These are phyloP conservation scores for Lasaia peninsularis DNA, from an alignment of 1,140 invertebrate species.

Conservation along the genomic window DNA sequence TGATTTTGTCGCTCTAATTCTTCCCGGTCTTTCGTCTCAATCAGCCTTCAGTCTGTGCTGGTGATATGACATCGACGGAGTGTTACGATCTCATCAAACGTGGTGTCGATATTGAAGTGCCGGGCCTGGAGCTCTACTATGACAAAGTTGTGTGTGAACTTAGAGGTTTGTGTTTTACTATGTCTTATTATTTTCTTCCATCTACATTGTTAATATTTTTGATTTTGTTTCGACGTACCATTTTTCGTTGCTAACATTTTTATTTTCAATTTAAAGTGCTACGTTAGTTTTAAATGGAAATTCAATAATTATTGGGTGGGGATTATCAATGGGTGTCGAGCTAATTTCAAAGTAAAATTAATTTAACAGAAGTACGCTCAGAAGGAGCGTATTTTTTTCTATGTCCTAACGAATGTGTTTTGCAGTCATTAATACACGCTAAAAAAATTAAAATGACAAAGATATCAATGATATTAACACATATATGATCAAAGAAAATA, in stretches of 20 bases:
- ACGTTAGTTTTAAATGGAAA: too few species aligned
- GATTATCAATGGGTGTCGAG: too few species aligned
- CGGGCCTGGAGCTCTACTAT: conserved; percentile 76
- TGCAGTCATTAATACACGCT: too few species aligned
- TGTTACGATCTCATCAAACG: conserved; percentile 71
- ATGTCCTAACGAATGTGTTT: too few species aligned
- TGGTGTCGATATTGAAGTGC: conserved; percentile 69
- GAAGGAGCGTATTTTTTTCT: too few species aligned
- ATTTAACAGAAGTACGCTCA: too few species aligned
- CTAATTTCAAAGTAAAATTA: too few species aligned
- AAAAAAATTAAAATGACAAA: too few species aligned
- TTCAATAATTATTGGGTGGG: too few species aligned
- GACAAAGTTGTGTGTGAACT: conserved; percentile 78
- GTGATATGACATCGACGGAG: conserved; percentile 73
- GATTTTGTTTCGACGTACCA: neutral
- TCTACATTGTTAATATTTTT: neutral
- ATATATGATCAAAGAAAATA: too few species aligned
- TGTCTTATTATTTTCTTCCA: neutral
- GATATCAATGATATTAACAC: too few species aligned
- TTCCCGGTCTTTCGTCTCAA: conserved; percentile 50
- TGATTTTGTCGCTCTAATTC: conserved; percentile 72
- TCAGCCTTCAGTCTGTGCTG: conserved; percentile 47
- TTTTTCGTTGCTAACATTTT: neutral
- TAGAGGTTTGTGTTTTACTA: conserved; percentile 61
- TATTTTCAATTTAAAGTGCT: too few species aligned